Percentiles rank a stretch among this genome's conserved stretches.
phyloP scores from a whole-genome alignment of 2,888 invertebrate genomes.

The Tigriopus californicus region DNA sequence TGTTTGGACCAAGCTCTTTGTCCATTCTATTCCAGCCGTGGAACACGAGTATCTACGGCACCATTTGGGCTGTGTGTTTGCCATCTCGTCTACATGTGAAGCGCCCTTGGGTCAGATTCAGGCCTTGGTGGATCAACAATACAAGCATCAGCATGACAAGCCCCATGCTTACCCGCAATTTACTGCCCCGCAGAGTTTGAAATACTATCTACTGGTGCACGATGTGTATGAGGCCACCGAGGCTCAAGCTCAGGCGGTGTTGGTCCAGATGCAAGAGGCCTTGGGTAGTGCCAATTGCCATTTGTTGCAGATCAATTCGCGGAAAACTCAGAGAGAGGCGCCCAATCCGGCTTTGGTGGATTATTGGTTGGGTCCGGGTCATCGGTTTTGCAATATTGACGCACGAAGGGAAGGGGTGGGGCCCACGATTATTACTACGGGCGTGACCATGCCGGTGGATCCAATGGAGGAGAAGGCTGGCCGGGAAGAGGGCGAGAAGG shows the following conservation, averaged over 20 bases:
- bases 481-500: not conserved
- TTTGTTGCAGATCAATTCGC: slow-evolving; percentile 1
- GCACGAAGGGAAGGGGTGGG: not conserved
- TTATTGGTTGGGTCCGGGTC: not conserved
- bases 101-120: not conserved
- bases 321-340: not conserved
- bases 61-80: slow-evolving; percentile 4
- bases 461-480: not conserved
- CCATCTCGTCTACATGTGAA: not conserved
- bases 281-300: not conserved
- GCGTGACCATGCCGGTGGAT: not conserved
- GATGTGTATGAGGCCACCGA: not conserved
- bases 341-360: not conserved
- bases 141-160: not conserved
- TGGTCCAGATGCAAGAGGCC: not conserved
- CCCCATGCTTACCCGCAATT: not conserved
- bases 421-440: not conserved
- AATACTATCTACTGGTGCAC: not conserved
- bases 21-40: slow-evolving; percentile 1
- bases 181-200: not conserved
- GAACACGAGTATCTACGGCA: slow-evolving; percentile 12
- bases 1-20: slow-evolving; percentile 1
- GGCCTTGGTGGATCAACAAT: not conserved
- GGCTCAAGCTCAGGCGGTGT: not conserved
- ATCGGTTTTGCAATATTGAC: slow-evolving; percentile 3